phyloP scores from a whole-genome alignment of 2,888 invertebrate genomes.

The Sinopyrophorus schimmeli region DNA sequence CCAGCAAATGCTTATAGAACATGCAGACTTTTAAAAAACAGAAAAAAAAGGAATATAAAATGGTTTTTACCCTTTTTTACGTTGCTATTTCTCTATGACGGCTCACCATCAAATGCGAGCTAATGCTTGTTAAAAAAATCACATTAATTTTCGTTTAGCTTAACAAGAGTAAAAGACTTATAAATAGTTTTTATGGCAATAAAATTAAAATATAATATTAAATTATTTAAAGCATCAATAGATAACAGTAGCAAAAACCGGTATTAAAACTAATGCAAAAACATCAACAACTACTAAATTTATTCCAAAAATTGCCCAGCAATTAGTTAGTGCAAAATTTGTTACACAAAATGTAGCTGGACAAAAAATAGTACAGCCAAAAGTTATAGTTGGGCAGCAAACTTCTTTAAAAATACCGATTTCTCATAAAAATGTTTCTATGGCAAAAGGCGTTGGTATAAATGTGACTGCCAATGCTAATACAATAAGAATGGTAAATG shows the following conservation, averaged over 20 bases:
- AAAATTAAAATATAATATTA: too few species aligned
- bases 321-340: constrained; percentile 57
- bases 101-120: too few species aligned
- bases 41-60: too few species aligned
- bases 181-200: too few species aligned
- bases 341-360: constrained; percentile 47
- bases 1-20: too few species aligned
- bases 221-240: too few species aligned
- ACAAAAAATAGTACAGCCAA: constrained; percentile 45
- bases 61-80: too few species aligned
- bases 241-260: constrained; percentile 39
- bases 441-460: constrained; percentile 44
- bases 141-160: too few species aligned
- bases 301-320: constrained; percentile 52
- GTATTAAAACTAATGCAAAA: constrained; percentile 39
- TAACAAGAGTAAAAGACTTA: too few species aligned
- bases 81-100: too few species aligned
- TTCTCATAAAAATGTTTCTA: constrained; percentile 39
- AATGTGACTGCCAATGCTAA: constrained; percentile 44
- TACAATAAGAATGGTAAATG: constrained; percentile 59
- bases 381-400: constrained; percentile 44
- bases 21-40: too few species aligned
- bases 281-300: constrained; percentile 47
- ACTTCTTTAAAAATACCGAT: constrained; percentile 46
- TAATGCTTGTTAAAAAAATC: too few species aligned